These are phyloP conservation scores for Listrodromus nycthemerus DNA, from an alignment of 2,888 invertebrate species.

Conservation along the genomic window DNA sequence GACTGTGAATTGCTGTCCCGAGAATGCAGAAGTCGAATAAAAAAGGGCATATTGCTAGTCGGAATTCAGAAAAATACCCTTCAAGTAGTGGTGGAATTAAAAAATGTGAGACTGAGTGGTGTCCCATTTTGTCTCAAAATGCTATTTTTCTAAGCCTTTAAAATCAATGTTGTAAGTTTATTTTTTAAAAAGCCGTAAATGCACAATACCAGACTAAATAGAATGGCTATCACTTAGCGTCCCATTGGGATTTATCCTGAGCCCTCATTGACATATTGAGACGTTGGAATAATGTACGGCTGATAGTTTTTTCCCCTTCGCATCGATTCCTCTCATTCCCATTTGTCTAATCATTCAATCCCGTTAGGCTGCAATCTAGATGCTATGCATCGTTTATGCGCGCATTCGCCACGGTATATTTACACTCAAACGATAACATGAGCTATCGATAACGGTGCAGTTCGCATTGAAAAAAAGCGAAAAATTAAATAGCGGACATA, in stretches of 20 bases:
- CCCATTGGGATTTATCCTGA: neutral
- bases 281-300: neutral
- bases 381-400: neutral
- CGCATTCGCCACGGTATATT: neutral
- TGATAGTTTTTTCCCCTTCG: neutral
- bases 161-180: neutral
- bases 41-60: neutral
- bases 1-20: neutral
- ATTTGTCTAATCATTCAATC: constrained; percentile 10
- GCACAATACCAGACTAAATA: neutral
- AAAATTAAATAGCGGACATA: neutral
- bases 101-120: neutral
- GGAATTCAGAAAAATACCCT: neutral
- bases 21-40: neutral
- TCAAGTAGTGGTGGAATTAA: neutral
- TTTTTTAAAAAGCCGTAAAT: neutral
- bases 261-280: neutral
- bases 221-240: neutral
- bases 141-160: neutral
- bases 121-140: neutral
- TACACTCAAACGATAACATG: neutral
- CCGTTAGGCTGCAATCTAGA: neutral
- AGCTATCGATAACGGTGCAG: neutral
- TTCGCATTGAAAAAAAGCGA: neutral
- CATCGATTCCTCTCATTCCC: neutral